Percentiles rank a stretch among this genome's conserved stretches.
Conservation (phyloP, 53 echinoderm and acorn worm genomes). For the Paracentrotus lividus region DNA sequence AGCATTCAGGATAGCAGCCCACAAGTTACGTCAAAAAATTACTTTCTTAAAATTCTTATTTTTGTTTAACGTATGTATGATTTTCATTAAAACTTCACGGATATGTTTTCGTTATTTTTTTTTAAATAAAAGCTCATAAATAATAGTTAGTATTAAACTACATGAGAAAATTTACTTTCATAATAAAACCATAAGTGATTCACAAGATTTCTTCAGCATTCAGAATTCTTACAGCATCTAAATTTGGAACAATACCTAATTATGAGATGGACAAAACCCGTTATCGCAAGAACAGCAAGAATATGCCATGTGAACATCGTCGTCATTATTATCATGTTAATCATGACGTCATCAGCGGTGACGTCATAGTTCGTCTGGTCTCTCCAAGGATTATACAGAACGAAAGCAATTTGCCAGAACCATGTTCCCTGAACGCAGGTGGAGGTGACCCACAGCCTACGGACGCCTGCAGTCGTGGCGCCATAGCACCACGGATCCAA, state of each 20-base stretch:
- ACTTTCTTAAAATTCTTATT: no score
- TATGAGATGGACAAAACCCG: not conserved
- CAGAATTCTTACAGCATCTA: conserved; percentile 25
- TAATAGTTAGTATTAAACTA: no score
- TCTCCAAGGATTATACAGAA: conserved; percentile 79
- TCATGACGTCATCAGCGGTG: conserved; percentile 61
- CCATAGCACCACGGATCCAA: conserved; percentile 69
- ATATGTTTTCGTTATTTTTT: no score
- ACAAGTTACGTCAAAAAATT: no score
- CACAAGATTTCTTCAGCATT: no score
- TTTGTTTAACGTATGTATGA: no score
- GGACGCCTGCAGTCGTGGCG: conserved; percentile 72
- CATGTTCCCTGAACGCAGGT: conserved; percentile 92
- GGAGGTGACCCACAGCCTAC: conserved; percentile 75
- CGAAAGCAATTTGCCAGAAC: conserved; percentile 91
- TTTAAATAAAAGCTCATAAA: no score
- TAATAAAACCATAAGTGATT: no score
- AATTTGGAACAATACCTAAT: not conserved
- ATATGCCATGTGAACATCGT: conserved; percentile 93
- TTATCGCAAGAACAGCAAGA: conserved; percentile 74
- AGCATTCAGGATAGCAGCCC: no score
- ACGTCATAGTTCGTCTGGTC: not conserved
- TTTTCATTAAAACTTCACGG: no score
- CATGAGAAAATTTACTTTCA: no score
- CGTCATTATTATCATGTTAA: conserved; percentile 83